These are phyloP conservation scores for Aethes cnicana DNA, from an alignment of 2,888 invertebrate species.

Conservation along the genomic window DNA sequence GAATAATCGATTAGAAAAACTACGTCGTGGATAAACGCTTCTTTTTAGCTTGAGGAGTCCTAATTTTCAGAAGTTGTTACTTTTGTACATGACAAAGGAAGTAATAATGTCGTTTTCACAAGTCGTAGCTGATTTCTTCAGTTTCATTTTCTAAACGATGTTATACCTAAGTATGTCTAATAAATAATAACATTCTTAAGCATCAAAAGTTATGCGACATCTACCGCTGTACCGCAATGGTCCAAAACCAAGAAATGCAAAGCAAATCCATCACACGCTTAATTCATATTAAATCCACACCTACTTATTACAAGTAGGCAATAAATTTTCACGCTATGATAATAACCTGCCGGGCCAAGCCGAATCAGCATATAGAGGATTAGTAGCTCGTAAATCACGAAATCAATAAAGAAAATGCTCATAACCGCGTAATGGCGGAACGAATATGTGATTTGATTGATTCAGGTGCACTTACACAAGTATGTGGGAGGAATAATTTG, in stretches of 20 bases:
- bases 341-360: slow-evolving; percentile 10
- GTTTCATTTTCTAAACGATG: too few species aligned
- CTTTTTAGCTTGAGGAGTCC: background rate
- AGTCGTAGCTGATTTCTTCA: too few species aligned
- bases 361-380: slow-evolving; percentile 27
- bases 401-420: slow-evolving; percentile 62
- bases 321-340: slow-evolving; percentile 19
- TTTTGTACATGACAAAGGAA: too few species aligned
- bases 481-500: slow-evolving; percentile 81
- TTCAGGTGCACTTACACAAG: slow-evolving; percentile 77
- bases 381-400: slow-evolving; percentile 52
- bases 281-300: slow-evolving; percentile 11
- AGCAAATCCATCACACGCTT: slow-evolving; percentile 5
- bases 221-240: too few species aligned
- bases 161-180: too few species aligned
- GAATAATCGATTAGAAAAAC: slow-evolving; percentile 52
- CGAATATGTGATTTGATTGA: slow-evolving; percentile 72
- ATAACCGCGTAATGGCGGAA: slow-evolving; percentile 66
- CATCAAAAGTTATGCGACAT: too few species aligned
- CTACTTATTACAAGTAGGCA: slow-evolving; percentile 15
- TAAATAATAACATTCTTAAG: too few species aligned
- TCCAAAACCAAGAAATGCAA: too few species aligned
- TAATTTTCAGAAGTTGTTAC: too few species aligned
- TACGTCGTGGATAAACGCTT: slow-evolving; percentile 23
- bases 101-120: too few species aligned